Percentiles rank a stretch among this genome's conserved stretches.
phyloP scores from a whole-genome alignment of 2,113 vertebrate species.

The Galeopterus variegatus region DNA sequence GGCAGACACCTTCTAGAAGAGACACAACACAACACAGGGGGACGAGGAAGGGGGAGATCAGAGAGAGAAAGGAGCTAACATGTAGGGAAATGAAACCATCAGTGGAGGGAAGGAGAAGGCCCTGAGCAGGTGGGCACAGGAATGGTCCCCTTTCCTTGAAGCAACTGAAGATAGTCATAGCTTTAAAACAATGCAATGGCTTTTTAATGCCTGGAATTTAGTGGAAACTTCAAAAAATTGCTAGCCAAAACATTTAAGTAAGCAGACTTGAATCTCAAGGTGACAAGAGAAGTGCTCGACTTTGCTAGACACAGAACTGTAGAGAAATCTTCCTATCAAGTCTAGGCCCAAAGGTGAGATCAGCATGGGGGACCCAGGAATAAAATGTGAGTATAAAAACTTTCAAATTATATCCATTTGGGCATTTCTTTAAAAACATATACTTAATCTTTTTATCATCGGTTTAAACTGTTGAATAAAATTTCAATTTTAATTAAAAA shows the following conservation, averaged over 20 bases:
- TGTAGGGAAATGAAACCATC: background rate
- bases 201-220: background rate
- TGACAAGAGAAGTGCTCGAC: background rate
- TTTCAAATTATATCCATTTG: background rate
- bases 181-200: background rate
- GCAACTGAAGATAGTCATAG: background rate
- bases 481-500: background rate
- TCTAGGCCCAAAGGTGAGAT: background rate
- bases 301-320: background rate
- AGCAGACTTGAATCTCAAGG: background rate
- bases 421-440: background rate
- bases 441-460: background rate
- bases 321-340: background rate
- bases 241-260: background rate
- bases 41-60: background rate
- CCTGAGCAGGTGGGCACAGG: no score
- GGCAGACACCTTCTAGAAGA: background rate
- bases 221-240: background rate
- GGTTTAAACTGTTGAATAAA: background rate
- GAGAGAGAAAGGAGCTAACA: background rate
- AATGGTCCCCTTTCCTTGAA: background rate
- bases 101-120: accelerated
- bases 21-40: no score
- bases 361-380: no score
- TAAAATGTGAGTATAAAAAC: background rate